Conservation (phyloP, 2,888 invertebrate species). For the Mesorhabditis spiculigera region DNA sequence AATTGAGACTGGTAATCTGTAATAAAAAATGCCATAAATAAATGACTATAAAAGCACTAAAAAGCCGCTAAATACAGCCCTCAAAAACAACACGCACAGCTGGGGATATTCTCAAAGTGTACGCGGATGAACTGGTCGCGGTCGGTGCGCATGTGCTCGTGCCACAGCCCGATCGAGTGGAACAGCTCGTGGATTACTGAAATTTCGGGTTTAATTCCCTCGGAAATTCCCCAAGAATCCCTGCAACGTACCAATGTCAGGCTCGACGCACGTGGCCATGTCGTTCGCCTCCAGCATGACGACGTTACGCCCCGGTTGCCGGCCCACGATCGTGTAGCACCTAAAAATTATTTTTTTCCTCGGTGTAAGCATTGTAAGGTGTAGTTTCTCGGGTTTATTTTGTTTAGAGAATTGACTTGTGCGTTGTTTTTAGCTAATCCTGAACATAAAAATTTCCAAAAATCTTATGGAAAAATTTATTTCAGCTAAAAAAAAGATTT, state of each 20-base stretch:
- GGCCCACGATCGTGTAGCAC: conserved; percentile 51
- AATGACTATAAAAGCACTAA: not conserved
- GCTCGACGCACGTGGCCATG: conserved; percentile 37
- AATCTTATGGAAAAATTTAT: no score
- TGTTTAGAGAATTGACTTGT: no score
- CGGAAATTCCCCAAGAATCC: not conserved
- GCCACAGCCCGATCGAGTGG: conserved; percentile 50
- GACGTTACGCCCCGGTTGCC: conserved; percentile 44
- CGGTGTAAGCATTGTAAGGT: not conserved
- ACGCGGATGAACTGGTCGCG: conserved; percentile 49
- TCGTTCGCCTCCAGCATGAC: conserved; percentile 52
- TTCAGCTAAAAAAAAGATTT: no score
- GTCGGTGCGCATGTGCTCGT: conserved; percentile 54
- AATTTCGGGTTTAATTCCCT: not conserved
- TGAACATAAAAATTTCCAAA: no score
- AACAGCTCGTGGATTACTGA: conserved; percentile 50
- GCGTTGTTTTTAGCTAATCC: no score
- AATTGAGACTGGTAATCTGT: conserved; percentile 36
- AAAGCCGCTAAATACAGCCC: not conserved
- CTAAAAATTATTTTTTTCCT: conserved; percentile 20
- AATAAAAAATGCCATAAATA: conserved; percentile 8
- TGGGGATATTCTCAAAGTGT: conserved; percentile 44
- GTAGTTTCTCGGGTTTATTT: no score
- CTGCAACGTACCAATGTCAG: conserved; percentile 14
- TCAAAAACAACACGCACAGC: conserved; percentile 10